phyloP scores from a whole-genome alignment of 2,888 invertebrate species.

The Diplolepis rosae region DNA sequence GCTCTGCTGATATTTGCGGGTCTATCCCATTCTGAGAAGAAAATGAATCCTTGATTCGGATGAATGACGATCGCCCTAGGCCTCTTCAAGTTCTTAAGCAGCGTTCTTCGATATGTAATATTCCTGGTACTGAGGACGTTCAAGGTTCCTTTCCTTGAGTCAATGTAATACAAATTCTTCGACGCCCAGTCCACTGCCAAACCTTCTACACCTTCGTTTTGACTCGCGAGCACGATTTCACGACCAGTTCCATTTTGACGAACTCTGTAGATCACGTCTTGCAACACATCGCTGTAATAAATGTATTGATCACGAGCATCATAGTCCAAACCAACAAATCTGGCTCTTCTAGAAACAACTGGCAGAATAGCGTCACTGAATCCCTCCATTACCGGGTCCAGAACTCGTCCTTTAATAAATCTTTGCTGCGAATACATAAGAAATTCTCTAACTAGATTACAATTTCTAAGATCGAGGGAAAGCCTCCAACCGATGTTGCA shows the following conservation, averaged over 20 bases:
- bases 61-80: constrained; percentile 98
- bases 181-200: constrained; percentile 97
- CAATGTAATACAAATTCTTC: constrained; percentile 96
- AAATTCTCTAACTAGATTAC: constrained; percentile 89
- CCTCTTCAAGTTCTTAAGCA: constrained; percentile 90
- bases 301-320: constrained; percentile 93
- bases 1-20: constrained; percentile 97
- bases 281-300: constrained; percentile 97
- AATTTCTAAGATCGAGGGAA: constrained; percentile 84
- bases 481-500: constrained; percentile 92
- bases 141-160: constrained; percentile 93
- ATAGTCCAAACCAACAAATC: constrained; percentile 96
- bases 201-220: constrained; percentile 98
- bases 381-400: constrained; percentile 90
- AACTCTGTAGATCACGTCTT: constrained; percentile 93
- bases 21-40: constrained; percentile 97
- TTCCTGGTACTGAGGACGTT: constrained; percentile 93
- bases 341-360: constrained; percentile 90
- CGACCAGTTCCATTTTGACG: constrained; percentile 86
- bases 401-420: constrained; percentile 94
- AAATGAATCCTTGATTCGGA: constrained; percentile 94
- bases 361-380: constrained; percentile 97
- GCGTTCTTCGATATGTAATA: constrained; percentile 86
- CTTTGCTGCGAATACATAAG: constrained; percentile 96
- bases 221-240: constrained; percentile 94